Evolutionary conservation across 2,113 vertebrate species (phyloP), one percentile per base, ranked within the genome.

Genomic region (Ptilonorhynchus violaceus): DNA sequence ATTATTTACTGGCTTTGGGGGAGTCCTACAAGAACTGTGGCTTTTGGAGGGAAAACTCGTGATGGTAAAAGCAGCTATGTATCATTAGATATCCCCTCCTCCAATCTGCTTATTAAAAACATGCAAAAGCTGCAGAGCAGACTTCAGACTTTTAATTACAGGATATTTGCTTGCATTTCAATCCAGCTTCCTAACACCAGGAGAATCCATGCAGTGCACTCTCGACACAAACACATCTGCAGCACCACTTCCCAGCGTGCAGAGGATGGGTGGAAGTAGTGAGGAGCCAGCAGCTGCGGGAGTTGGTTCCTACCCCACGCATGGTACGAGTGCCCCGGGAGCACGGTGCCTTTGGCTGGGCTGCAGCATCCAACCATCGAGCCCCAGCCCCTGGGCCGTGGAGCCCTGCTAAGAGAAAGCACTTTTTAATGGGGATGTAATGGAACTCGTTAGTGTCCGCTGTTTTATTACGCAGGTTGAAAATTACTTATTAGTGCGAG

Each of bases 381-480:
- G 63, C 31, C 39, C 2, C 4, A 89, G 85, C 31, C 62, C 52
- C 76, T 63, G 91, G 56, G 59, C 68, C 3, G 2, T 10, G 47
- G 55, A 53, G 68, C 20, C 91, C 80, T 78, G 72, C 86, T 78
- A 74, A 67, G 75, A 6, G 22, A 63, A 88, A 92, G 86, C 42
- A 55, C 33, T 91, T 85, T 92, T 62, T 92, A 92, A 95, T 87
- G 50, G 73, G 27, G 41, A 64, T 52, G 41, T 80, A 80, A 93
- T 90, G 79, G 83, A 94, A 92, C 73, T 95, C 41, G 19, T 92
- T 95, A 92, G 73, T 44, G 41, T 89, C 93, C 3, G 52, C 86
- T 93, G 87, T 15, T 92, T 95, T 86, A 89, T 91, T 68, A 31
- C 2, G 0, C 8, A 31, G 80, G 69, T 84, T 70, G 80, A 49